Conservation (phyloP, 2,888 invertebrate genomes). For the Ametastegia equiseti region DNA sequence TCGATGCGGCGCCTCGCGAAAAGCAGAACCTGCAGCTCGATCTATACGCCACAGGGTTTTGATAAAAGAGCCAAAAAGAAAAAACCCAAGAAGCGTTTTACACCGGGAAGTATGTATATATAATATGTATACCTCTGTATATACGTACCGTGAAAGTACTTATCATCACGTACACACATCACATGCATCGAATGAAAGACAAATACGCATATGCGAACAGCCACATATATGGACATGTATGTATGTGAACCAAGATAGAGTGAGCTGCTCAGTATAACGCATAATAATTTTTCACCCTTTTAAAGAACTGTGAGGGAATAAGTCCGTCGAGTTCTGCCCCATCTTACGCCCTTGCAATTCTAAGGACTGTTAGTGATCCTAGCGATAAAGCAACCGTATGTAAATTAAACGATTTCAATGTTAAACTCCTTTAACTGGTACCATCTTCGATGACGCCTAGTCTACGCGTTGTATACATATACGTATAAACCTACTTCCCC, state of each 20-base stretch:
- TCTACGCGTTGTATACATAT: background rate
- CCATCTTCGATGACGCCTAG: constrained; percentile 42
- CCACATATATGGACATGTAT: background rate
- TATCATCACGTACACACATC: background rate
- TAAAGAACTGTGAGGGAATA: background rate
- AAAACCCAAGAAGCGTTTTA: background rate
- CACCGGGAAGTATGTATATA: background rate
- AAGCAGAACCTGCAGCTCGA: no score
- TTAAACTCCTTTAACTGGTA: constrained; percentile 47
- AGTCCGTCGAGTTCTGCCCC: background rate
- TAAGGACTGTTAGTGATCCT: constrained; percentile 17
- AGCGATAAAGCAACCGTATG: constrained; percentile 47
- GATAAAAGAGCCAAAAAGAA: background rate
- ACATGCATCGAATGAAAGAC: background rate
- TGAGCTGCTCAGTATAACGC: constrained; percentile 38
- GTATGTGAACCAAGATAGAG: constrained; percentile 28
- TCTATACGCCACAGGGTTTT: no score
- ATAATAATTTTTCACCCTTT: background rate
- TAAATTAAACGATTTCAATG: constrained; percentile 50
- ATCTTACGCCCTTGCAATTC: constrained; percentile 8
- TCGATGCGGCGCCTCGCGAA: constrained; percentile 47
- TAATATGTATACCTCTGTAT: background rate
- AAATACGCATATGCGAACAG: background rate
- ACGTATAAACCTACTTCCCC: background rate
- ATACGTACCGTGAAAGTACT: background rate